A percentile compares a stretch with the other conserved stretches of the same genome.
phyloP scores from a whole-genome alignment of 2,797 vertebrate species.

The Falco peregrinus region DNA sequence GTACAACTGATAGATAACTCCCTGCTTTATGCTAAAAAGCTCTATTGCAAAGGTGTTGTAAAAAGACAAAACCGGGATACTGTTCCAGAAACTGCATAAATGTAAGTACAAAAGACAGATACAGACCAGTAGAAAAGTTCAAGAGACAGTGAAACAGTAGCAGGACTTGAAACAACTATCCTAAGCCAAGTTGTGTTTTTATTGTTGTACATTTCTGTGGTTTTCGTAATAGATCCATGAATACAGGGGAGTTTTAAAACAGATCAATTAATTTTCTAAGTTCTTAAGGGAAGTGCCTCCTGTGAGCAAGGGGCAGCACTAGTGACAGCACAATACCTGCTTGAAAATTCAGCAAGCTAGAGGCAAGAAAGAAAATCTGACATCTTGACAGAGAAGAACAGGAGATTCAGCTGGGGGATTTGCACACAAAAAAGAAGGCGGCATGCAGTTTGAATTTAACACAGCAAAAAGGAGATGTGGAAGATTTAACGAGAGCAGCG shows the following conservation, averaged over 20 bases:
- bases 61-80: neutral
- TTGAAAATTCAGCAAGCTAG: neutral
- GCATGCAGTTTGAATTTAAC: neutral
- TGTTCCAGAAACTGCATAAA: neutral
- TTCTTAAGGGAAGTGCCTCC: neutral
- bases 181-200: neutral
- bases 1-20: neutral
- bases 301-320: neutral
- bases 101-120: neutral
- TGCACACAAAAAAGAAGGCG: neutral
- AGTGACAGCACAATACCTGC: neutral
- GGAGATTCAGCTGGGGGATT: neutral
- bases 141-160: neutral
- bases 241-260: neutral
- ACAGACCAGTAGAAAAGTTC: neutral
- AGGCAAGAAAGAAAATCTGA: neutral
- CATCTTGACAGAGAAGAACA: neutral
- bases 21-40: neutral
- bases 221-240: neutral
- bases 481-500: neutral
- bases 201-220: neutral
- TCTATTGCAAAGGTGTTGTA: neutral
- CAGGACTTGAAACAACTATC: neutral
- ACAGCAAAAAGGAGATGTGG: neutral
- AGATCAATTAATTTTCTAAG: neutral